These are phyloP conservation scores for Falco cherrug DNA, from an alignment of 2,797 vertebrate genomes.

Conservation along the genomic window DNA sequence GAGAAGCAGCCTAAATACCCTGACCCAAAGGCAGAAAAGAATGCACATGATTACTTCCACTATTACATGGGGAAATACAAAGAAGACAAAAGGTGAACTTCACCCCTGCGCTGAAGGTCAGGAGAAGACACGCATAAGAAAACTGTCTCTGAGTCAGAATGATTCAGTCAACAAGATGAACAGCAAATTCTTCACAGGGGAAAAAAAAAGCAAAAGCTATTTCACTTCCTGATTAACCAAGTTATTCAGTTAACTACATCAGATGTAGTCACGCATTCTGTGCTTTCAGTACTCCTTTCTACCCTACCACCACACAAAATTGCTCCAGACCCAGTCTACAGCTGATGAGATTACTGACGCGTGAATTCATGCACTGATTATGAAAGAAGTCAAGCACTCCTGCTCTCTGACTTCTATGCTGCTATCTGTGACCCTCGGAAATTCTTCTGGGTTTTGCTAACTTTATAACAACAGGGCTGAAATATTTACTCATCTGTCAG, in stretches of 20 bases:
- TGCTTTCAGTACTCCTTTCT: neutral
- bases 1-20: constrained; percentile 11
- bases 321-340: neutral
- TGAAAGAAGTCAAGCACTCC: neutral
- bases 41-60: constrained; percentile 37
- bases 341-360: neutral
- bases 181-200: constrained; percentile 20
- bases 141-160: neutral
- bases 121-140: neutral
- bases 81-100: constrained; percentile 55
- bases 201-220: neutral
- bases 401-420: neutral
- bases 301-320: neutral
- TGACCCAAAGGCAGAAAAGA: constrained; percentile 28
- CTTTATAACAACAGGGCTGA: neutral
- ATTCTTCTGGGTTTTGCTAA: neutral
- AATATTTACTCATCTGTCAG: neutral
- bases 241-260: neutral
- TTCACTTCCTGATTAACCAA: neutral
- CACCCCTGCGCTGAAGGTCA: neutral
- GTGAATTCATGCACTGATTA: neutral
- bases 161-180: constrained; percentile 40
- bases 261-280: constrained; percentile 5
- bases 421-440: neutral
- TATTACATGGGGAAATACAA: constrained; percentile 7